Conservation (phyloP, 2,113 vertebrate species). For the Dasypus novemcinctus region DNA sequence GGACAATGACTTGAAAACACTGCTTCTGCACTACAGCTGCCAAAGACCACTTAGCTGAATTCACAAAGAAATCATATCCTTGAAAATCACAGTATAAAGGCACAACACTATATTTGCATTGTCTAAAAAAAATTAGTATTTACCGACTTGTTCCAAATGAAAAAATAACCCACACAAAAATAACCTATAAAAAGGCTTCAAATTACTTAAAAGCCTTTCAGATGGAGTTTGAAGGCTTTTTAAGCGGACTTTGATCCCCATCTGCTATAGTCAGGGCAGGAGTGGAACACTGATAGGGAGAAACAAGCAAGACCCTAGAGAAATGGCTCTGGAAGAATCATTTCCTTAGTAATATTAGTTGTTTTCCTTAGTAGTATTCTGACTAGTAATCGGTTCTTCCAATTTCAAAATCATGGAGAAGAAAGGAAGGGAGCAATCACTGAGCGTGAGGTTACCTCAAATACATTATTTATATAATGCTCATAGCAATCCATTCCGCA, state of each 20-base stretch:
- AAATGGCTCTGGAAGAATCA: background rate
- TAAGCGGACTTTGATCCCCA: constrained; percentile 37
- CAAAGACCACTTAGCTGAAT: constrained; percentile 32
- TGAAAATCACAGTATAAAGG: constrained; percentile 41
- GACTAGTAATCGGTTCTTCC: background rate
- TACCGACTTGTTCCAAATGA: constrained; percentile 44
- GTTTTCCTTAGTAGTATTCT: background rate
- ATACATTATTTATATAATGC: background rate
- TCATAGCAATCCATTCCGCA: background rate
- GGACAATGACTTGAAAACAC: background rate
- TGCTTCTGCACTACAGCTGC: background rate
- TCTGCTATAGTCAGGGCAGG: background rate
- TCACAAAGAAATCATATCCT: constrained; percentile 44
- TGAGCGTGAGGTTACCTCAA: background rate
- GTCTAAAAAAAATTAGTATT: constrained; percentile 22
- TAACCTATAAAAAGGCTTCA: constrained; percentile 24
- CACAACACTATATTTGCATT: constrained; percentile 10
- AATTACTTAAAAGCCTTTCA: constrained; percentile 62
- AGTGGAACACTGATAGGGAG: background rate
- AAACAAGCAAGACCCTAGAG: background rate
- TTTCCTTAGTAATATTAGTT: background rate
- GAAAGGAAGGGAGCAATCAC: background rate
- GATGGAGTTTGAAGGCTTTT: constrained; percentile 30
- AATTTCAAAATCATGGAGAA: background rate
- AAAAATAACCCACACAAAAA: constrained; percentile 49